Evolutionary conservation across 2,888 invertebrate genomes (phyloP).

Genomic region (Eledona agricola): DNA sequence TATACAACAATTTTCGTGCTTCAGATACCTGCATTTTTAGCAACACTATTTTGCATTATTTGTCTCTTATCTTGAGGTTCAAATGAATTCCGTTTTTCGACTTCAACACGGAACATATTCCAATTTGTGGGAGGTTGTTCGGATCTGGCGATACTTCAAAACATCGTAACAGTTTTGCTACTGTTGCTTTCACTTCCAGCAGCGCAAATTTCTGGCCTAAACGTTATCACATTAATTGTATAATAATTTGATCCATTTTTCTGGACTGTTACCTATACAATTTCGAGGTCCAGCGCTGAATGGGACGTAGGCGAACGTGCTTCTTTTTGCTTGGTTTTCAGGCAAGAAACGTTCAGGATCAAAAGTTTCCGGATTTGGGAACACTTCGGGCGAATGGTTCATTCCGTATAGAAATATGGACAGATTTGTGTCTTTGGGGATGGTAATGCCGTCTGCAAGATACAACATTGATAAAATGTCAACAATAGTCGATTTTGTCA

Average conservation of each 20-base stretch:
- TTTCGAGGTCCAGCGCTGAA: slow-evolving; percentile 64
- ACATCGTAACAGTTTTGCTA: slow-evolving; percentile 66
- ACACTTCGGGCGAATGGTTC: slow-evolving; percentile 63
- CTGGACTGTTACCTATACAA: slow-evolving; percentile 56
- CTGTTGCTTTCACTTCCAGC: slow-evolving; percentile 69
- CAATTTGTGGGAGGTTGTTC: slow-evolving; percentile 44
- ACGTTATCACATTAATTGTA: slow-evolving; percentile 2
- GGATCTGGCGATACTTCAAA: slow-evolving; percentile 61
- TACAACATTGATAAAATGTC: neutral
- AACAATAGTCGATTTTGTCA: no score
- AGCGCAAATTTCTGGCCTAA: slow-evolving; percentile 74
- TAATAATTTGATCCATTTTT: neutral
- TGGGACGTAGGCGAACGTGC: slow-evolving; percentile 61
- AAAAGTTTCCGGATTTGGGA: slow-evolving; percentile 63
- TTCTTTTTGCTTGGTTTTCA: slow-evolving; percentile 57
- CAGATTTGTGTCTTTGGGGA: slow-evolving; percentile 61
- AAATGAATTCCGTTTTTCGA: slow-evolving; percentile 50
- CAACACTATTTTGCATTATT: no score
- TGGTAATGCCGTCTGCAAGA: slow-evolving; percentile 53
- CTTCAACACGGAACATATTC: slow-evolving; percentile 51
- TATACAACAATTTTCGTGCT: no score
- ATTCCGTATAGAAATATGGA: slow-evolving; percentile 61
- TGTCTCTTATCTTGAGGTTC: slow-evolving; percentile 38
- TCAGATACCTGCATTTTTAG: no score
- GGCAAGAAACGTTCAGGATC: slow-evolving; percentile 62